Evolutionary conservation across 2,113 vertebrate genomes (phyloP).

Genomic region (Cercocebus atys): DNA sequence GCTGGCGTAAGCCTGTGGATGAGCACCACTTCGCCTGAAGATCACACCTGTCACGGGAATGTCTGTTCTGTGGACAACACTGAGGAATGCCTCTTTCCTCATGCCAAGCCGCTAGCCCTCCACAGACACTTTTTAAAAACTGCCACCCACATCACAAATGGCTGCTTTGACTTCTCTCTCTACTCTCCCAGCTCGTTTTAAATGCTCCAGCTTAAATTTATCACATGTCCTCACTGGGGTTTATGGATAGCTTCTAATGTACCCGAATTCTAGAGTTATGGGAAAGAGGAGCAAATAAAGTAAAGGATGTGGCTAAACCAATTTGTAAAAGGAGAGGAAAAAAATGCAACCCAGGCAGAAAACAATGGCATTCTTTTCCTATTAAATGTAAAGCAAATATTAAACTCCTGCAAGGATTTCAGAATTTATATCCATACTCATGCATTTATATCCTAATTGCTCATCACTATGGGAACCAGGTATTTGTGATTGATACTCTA

Average conservation of each 20-base stretch:
- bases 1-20: accelerated
- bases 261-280: neutral
- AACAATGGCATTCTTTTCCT: neutral
- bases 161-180: neutral
- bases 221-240: neutral
- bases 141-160: neutral
- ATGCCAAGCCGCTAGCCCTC: accelerated
- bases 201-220: neutral
- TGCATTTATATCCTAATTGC: neutral
- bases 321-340: neutral
- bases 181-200: neutral
- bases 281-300: neutral
- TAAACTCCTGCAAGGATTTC: neutral
- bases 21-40: neutral
- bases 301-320: neutral
- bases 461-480: conserved; percentile 44
- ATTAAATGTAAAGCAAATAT: neutral
- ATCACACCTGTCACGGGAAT: neutral
- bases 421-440: neutral
- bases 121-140: neutral
- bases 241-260: neutral
- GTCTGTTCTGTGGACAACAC: neutral
- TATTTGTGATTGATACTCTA: conserved; percentile 28
- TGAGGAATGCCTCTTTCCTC: accelerated
- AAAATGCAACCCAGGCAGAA: neutral